Evolutionary conservation across 2,888 invertebrate species (phyloP).

Genomic region (Cryptocephalus primarius): DNA sequence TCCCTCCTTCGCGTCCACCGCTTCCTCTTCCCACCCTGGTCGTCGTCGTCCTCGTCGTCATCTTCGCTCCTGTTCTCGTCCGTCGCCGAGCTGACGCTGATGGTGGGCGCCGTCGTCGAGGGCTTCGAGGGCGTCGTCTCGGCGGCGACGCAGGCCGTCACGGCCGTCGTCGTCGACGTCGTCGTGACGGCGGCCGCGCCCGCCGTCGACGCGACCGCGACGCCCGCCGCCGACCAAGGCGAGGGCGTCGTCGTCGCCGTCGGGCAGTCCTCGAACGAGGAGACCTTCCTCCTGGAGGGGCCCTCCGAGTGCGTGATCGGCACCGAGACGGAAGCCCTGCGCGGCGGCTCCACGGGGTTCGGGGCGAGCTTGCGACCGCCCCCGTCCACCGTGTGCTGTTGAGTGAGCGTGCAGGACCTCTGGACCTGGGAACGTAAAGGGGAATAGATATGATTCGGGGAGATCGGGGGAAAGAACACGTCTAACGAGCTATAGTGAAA

Average conservation of each 20-base stretch:
- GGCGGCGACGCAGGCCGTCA: neutral
- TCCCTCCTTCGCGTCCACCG: slow-evolving; percentile 5
- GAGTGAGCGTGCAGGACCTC: slow-evolving; percentile 50
- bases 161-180: neutral
- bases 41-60: neutral
- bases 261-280: slow-evolving; percentile 40
- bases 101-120: slow-evolving; percentile 43
- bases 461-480: too few relatives aligned
- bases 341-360: slow-evolving; percentile 28
- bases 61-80: slow-evolving; percentile 37
- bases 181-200: neutral
- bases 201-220: neutral
- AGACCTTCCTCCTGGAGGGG: slow-evolving; percentile 32
- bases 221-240: neutral
- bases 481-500: too few relatives aligned
- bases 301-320: slow-evolving; percentile 35
- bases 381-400: slow-evolving; percentile 58
- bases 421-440: slow-evolving; percentile 40
- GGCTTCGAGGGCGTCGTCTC: slow-evolving; percentile 26
- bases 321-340: slow-evolving; percentile 36
- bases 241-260: slow-evolving; percentile 20
- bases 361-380: slow-evolving; percentile 38
- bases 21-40: slow-evolving; percentile 9
- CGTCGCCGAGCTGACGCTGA: slow-evolving; percentile 63
- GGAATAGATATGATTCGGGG: too few relatives aligned